Conservation (phyloP, 2,113 vertebrate species). For the Toxostoma redivivum region DNA sequence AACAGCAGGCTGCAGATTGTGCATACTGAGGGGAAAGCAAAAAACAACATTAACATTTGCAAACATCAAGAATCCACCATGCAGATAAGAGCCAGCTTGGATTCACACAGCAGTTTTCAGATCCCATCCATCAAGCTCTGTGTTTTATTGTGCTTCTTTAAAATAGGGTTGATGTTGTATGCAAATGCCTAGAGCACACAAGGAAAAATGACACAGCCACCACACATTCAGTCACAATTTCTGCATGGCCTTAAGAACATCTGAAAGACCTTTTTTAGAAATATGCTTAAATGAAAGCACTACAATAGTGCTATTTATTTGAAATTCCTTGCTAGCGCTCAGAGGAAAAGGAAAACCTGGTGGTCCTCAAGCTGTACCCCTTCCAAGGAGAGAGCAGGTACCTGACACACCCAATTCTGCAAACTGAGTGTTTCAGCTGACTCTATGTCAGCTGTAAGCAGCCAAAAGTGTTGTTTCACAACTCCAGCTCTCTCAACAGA, state of each 20-base stretch:
- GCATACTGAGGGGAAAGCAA: constrained; percentile 75
- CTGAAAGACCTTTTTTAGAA: not conserved
- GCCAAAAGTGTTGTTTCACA: not conserved
- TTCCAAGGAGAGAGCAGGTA: not conserved
- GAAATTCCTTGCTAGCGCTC: not conserved
- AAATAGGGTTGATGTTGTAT: not conserved
- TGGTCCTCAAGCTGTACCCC: not conserved
- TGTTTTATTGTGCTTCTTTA: not conserved
- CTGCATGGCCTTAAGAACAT: not conserved
- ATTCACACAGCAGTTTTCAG: not conserved
- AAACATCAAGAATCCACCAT: not conserved
- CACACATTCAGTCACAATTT: not conserved
- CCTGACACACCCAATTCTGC: not conserved
- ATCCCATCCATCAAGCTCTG: not conserved
- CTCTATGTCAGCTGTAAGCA: not conserved
- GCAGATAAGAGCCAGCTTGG: not conserved
- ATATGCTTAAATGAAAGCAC: not conserved
- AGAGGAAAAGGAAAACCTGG: not conserved
- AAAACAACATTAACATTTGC: constrained; percentile 43
- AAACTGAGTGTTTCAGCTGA: not conserved
- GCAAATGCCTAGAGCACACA: not conserved
- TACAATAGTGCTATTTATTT: not conserved
- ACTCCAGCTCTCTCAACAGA: not conserved
- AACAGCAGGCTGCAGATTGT: constrained; percentile 79
- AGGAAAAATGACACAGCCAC: not conserved